phyloP scores from a whole-genome alignment of 2,113 vertebrate genomes.

The Bettongia penicillata region DNA sequence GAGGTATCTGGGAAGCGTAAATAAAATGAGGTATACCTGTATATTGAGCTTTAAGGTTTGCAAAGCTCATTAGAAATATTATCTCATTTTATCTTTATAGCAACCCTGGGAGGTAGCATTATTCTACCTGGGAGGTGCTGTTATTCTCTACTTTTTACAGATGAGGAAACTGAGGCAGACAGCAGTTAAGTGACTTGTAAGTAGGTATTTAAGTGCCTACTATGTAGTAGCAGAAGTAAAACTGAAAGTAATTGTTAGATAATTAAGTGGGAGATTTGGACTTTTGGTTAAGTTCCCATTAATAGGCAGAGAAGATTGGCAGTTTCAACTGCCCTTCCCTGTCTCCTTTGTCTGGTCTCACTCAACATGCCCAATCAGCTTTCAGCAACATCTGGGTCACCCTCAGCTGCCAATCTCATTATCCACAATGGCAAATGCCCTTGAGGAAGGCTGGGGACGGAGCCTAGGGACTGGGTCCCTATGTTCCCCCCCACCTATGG shows the following conservation, averaged over 20 bases:
- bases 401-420: not conserved
- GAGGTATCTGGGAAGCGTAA: too few relatives aligned
- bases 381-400: not conserved
- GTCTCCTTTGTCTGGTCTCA: not conserved
- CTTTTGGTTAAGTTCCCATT: not conserved
- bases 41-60: not conserved
- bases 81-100: not conserved
- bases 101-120: not conserved
- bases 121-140: not conserved
- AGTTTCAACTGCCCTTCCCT: not conserved
- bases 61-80: not conserved
- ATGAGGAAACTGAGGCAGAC: not conserved
- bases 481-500: not conserved
- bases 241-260: not conserved
- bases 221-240: not conserved
- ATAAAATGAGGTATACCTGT: too few relatives aligned
- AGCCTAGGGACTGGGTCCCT: not conserved
- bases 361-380: not conserved
- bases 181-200: not conserved
- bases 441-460: too few relatives aligned
- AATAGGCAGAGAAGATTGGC: not conserved
- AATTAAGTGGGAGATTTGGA: too few relatives aligned
- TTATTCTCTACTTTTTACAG: not conserved
- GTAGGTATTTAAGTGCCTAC: not conserved
- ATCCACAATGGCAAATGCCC: not conserved